Evolutionary conservation across 2,888 invertebrate genomes (phyloP), one percentile per base, ranked within the genome.

Genomic region (Fissipunctia ypsillon): DNA sequence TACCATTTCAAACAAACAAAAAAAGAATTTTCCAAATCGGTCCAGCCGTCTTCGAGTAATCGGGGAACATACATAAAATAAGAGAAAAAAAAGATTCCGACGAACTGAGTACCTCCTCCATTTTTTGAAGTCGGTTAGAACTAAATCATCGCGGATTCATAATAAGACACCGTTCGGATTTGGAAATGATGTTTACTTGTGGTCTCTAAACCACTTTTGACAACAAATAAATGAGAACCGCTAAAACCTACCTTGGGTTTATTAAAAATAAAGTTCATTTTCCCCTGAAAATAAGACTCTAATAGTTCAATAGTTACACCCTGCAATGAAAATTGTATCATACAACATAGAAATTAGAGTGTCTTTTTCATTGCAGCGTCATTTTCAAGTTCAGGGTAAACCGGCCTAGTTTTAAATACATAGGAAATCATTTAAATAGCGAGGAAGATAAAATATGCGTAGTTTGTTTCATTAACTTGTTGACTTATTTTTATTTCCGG

Each of bases 371-470:
- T 16, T 71, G 56, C 28, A 56, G 1, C 38, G 1, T 38, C 14
- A 65, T 50, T 45, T 56, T 60, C 57, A 80, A 77, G 67, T 65
- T 81, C 78, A 80, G 10, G 67, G 43, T 16, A 1, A 75, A 50
- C 38, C 0, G 16, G 68, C 35, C 43, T 59, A 64, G 50, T 56
- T 70, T 69, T 81, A 66, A 76, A 70, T 60, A 70, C 16, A 70
- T 70, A 80, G 77, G 80, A 80, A 80, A 76, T 56, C 1, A 45
- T 68, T 76, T 54, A 68, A 81, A 67, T 66, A 38, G 22, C 3
- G 14, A 73, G 31, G 63, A 74, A 80, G 52, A 63, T 41, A 73
- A 78, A 68, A 57, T 41, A 69, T 38, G 12, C 25, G 72, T 45
- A 38, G 38, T 78, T 71, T 69, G 12, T 57, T 28, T 48, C 12